Evolutionary conservation across 2,888 invertebrate genomes (phyloP).

Genomic region (Aporophyla lueneburgensis): DNA sequence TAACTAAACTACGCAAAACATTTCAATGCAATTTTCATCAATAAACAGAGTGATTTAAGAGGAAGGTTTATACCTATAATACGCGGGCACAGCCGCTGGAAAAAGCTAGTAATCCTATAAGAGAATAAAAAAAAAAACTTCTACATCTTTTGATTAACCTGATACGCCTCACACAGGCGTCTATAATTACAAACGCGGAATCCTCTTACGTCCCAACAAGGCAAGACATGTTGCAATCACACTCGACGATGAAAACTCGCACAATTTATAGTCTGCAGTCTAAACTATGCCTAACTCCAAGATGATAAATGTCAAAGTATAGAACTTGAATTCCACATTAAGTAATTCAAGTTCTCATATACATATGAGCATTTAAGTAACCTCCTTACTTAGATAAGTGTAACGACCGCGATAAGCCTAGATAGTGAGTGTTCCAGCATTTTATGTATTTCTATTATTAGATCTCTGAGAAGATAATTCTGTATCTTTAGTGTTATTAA

Average conservation of each 20-base stretch:
- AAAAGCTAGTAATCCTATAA: no score
- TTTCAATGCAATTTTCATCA: no score
- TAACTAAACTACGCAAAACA: no score
- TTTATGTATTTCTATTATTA: conserved; percentile 50
- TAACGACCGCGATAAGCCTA: conserved; percentile 38
- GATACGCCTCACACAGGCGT: not conserved
- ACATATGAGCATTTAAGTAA: conserved; percentile 58
- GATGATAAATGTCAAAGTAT: conserved; percentile 30
- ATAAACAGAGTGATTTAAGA: no score
- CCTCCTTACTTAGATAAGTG: conserved; percentile 42
- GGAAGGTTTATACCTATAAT: no score
- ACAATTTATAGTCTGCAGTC: not conserved
- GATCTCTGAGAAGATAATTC: conserved; percentile 40
- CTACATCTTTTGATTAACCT: not conserved
- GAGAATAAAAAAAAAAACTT: no score
- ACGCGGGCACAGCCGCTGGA: no score
- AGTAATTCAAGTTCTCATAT: conserved; percentile 41
- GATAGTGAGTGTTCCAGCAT: conserved; percentile 41
- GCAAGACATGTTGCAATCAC: not conserved
- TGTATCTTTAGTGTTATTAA: conserved; percentile 21
- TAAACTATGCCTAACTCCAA: not conserved
- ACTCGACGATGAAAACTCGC: not conserved
- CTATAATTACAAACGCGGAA: conserved; percentile 14
- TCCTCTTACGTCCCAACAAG: not conserved
- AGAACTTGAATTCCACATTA: conserved; percentile 44